A percentile compares a stretch with the other conserved stretches of the same genome.
Evolutionary conservation across 2,888 invertebrate species (phyloP).

Genomic region (Sarcophaga carnaria): DNA sequence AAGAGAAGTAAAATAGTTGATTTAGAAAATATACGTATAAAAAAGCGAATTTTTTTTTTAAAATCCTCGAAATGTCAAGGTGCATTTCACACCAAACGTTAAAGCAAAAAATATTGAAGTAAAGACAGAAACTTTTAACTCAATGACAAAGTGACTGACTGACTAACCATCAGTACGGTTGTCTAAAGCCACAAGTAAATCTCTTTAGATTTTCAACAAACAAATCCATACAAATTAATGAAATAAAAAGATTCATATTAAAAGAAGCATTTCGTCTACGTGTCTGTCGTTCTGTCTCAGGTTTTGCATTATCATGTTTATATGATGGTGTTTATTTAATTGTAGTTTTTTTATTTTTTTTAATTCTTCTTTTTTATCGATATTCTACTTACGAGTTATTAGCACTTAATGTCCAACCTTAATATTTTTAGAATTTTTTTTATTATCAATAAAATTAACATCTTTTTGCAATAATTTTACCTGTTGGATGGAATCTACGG

Average conservation of each 20-base stretch:
- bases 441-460: neutral
- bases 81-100: constrained; percentile 66
- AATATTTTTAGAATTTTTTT: neutral
- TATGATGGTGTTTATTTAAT: constrained; percentile 41
- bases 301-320: constrained; percentile 39
- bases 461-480: neutral
- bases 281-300: neutral
- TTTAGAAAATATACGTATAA: constrained; percentile 46
- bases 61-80: constrained; percentile 67
- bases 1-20: constrained; percentile 31
- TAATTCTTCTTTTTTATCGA: neutral
- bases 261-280: constrained; percentile 20
- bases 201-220: constrained; percentile 4
- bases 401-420: constrained; percentile 38
- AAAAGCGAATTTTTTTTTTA: constrained; percentile 16
- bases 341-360: constrained; percentile 38
- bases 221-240: constrained; percentile 4
- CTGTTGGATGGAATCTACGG: too few relatives aligned
- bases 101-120: constrained; percentile 14
- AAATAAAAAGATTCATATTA: neutral
- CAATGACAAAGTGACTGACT: constrained; percentile 26
- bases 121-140: constrained; percentile 11
- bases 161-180: constrained; percentile 10
- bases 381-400: constrained; percentile 10
- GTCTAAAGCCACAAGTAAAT: constrained; percentile 13